These are phyloP conservation scores for Drosophila subsilvestris DNA, from an alignment of 2,888 invertebrate species.

Conservation along the genomic window DNA sequence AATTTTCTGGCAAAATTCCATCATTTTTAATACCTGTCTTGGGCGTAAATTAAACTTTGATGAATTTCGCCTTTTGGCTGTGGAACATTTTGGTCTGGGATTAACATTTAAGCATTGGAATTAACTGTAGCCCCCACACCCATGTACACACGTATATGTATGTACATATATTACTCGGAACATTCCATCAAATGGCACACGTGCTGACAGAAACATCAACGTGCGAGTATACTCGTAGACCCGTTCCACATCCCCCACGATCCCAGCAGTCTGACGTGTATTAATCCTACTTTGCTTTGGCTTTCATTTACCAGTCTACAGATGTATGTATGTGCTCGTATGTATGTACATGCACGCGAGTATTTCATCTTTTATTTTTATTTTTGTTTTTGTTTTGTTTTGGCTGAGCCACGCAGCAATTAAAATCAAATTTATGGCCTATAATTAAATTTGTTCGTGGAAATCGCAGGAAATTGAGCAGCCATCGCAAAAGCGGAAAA, in stretches of 20 bases:
- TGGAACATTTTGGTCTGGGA: slow-evolving; percentile 1
- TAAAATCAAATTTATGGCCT: slow-evolving; percentile 70
- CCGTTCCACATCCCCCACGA: slow-evolving; percentile 3
- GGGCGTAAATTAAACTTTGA: slow-evolving; percentile 27
- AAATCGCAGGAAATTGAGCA: slow-evolving; percentile 69
- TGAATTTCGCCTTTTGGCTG: slow-evolving; percentile 15
- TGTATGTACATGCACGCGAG: slow-evolving; percentile 7
- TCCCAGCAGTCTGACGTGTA: slow-evolving; percentile 5
- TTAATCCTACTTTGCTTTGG: slow-evolving; percentile 34
- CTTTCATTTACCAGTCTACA: slow-evolving; percentile 1
- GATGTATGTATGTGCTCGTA: slow-evolving; percentile 25
- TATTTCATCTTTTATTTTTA: slow-evolving; percentile 9
- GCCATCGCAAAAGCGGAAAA: slow-evolving; percentile 44
- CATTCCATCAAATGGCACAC: slow-evolving; percentile 37
- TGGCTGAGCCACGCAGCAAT: slow-evolving; percentile 41
- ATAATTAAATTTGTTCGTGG: slow-evolving; percentile 63
- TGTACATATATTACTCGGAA: background rate
- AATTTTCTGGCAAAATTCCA: background rate
- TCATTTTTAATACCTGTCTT: background rate
- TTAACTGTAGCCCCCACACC: background rate
- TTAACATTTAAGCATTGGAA: slow-evolving; percentile 31
- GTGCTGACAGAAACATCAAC: slow-evolving; percentile 35
- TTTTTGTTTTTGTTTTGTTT: background rate
- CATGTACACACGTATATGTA: background rate
- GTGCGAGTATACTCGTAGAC: background rate